Percentiles rank a stretch among this genome's conserved stretches.
phyloP scores from a whole-genome alignment of 2,113 vertebrate genomes.

The Caranx melampygus region DNA sequence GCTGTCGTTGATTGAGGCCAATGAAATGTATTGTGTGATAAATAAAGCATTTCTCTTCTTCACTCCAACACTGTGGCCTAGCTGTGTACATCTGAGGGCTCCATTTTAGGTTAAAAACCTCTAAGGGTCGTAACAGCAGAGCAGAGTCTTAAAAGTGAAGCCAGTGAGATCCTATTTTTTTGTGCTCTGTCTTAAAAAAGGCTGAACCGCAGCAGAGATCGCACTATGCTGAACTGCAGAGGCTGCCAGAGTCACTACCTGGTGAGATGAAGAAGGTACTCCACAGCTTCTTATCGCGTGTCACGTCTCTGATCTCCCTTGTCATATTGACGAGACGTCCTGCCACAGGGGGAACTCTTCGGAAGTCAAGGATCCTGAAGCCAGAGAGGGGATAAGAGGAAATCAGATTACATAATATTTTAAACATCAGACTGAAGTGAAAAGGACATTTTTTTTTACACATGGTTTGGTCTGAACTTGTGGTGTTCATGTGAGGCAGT shows the following conservation, averaged over 20 bases:
- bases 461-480: neutral
- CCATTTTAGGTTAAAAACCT: too few species aligned
- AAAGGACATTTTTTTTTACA: neutral
- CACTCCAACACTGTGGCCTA: too few species aligned
- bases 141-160: too few species aligned
- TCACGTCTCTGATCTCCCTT: constrained; percentile 94
- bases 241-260: constrained; percentile 58
- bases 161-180: too few species aligned
- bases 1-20: too few species aligned
- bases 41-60: too few species aligned
- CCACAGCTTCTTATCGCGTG: constrained; percentile 96
- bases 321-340: constrained; percentile 98
- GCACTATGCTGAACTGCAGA: neutral
- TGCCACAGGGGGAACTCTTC: constrained; percentile 94
- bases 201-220: too few species aligned
- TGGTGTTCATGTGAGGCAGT: neutral
- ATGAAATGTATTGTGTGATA: too few species aligned
- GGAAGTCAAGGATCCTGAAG: constrained; percentile 93
- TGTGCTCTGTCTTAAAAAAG: too few species aligned
- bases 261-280: constrained; percentile 95
- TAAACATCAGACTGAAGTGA: neutral
- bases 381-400: neutral
- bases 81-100: too few species aligned
- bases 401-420: neutral
- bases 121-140: too few species aligned